These are phyloP conservation scores for Penaeus indicus DNA, from an alignment of 1,140 invertebrate species.

Conservation along the genomic window DNA sequence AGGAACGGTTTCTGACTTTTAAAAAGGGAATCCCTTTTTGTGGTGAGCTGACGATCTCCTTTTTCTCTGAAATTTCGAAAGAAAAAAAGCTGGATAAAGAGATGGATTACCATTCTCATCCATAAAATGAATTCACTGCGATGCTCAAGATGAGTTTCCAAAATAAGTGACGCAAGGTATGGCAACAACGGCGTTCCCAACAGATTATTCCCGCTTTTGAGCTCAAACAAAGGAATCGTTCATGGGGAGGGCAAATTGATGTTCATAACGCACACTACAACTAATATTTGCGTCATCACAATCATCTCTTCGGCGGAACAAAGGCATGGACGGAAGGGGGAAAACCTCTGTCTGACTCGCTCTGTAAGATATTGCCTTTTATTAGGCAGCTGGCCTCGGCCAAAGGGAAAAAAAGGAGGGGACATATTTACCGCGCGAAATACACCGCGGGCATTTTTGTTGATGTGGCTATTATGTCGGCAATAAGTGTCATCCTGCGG, in stretches of 20 bases:
- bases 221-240: conserved; percentile 60
- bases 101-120: no score
- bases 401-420: conserved; percentile 2
- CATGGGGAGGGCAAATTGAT: conserved; percentile 58
- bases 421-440: conserved; percentile 56
- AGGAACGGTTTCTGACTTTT: not conserved
- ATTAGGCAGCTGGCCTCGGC: conserved; percentile 36
- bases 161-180: conserved; percentile 8
- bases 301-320: conserved; percentile 48
- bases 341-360: conserved; percentile 10
- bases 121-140: no score
- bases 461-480: conserved; percentile 52
- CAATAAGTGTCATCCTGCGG: conserved; percentile 50
- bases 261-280: conserved; percentile 61
- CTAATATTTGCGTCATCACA: conserved; percentile 63
- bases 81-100: no score
- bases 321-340: conserved; percentile 39
- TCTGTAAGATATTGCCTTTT: conserved; percentile 43
- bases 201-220: conserved; percentile 61
- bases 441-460: conserved; percentile 55
- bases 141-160: no score
- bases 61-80: no score
- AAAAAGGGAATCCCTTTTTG: not conserved
- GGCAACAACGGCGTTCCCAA: conserved; percentile 52
- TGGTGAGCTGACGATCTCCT: not conserved